Evolutionary conservation across 2,797 vertebrate genomes (phyloP).

Genomic region (Pogonophryne albipinna): DNA sequence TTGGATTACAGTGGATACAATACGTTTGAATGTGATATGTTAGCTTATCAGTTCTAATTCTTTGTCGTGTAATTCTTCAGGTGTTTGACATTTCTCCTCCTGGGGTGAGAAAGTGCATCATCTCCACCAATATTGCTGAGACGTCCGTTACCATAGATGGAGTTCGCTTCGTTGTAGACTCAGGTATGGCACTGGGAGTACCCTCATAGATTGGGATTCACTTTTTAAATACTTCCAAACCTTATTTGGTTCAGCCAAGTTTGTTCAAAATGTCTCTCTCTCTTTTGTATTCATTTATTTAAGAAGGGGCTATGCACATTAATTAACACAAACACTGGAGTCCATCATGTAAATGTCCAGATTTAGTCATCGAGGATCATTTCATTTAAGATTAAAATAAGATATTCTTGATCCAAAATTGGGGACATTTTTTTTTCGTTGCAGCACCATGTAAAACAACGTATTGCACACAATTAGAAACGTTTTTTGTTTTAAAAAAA

Average conservation of each 20-base stretch:
- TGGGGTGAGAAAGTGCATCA: constrained; percentile 94
- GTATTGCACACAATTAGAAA: too few relatives aligned
- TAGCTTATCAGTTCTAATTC: not conserved
- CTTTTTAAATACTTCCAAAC: not conserved
- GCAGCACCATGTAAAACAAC: too few relatives aligned
- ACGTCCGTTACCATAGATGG: constrained; percentile 96
- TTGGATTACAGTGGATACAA: not conserved
- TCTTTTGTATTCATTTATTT: too few relatives aligned
- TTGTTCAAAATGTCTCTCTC: not conserved
- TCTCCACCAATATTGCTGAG: constrained; percentile 95
- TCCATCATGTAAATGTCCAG: too few relatives aligned
- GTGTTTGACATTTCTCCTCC: constrained; percentile 92
- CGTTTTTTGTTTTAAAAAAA: too few relatives aligned
- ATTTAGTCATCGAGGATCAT: too few relatives aligned
- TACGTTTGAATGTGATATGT: not conserved
- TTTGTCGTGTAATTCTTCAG: constrained; percentile 66
- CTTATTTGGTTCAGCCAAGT: not conserved
- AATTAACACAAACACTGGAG: too few relatives aligned
- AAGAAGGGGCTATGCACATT: too few relatives aligned
- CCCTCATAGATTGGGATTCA: not conserved
- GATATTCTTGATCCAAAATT: too few relatives aligned
- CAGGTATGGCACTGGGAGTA: constrained; percentile 80
- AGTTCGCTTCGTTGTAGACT: constrained; percentile 93
- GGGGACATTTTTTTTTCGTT: too few relatives aligned
- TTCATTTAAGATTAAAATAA: too few relatives aligned